phyloP scores from a whole-genome alignment of 2,888 invertebrate species.

The Fabriciana adippe region DNA sequence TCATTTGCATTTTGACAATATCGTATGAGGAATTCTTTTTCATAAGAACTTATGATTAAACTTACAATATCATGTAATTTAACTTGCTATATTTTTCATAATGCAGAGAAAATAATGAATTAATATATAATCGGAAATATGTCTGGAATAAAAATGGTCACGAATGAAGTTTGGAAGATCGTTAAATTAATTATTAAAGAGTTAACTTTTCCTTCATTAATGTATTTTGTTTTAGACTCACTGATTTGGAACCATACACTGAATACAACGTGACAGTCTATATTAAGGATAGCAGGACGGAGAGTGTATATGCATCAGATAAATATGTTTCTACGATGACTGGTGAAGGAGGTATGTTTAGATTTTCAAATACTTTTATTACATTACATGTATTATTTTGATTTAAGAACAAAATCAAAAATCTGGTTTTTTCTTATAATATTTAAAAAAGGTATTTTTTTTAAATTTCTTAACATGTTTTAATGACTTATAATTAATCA shows the following conservation, averaged over 20 bases:
- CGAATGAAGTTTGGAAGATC: too few relatives aligned
- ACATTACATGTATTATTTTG: too few relatives aligned
- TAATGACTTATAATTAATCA: too few relatives aligned
- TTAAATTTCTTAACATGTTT: too few relatives aligned
- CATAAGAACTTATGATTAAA: too few relatives aligned
- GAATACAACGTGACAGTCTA: constrained; percentile 91
- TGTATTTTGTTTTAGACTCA: constrained; percentile 73
- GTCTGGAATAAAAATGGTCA: too few relatives aligned
- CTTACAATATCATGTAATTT: too few relatives aligned
- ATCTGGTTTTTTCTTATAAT: too few relatives aligned
- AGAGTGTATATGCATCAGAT: constrained; percentile 84
- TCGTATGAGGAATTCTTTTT: too few relatives aligned
- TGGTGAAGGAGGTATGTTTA: constrained; percentile 82
- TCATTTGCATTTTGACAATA: too few relatives aligned
- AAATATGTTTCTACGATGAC: constrained; percentile 85
- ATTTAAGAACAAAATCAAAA: too few relatives aligned
- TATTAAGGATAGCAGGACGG: constrained; percentile 82
- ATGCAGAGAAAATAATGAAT: not conserved
- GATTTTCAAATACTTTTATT: not conserved
- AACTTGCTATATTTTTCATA: not conserved
- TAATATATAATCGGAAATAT: not conserved
- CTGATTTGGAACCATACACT: constrained; percentile 85
- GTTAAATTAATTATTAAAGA: not conserved
- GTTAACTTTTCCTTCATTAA: not conserved
- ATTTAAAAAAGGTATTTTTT: too few relatives aligned